Base-by-base conservation (phyloP, 2,113 vertebrate genomes). In the Hyperopisus bebe region DNA sequence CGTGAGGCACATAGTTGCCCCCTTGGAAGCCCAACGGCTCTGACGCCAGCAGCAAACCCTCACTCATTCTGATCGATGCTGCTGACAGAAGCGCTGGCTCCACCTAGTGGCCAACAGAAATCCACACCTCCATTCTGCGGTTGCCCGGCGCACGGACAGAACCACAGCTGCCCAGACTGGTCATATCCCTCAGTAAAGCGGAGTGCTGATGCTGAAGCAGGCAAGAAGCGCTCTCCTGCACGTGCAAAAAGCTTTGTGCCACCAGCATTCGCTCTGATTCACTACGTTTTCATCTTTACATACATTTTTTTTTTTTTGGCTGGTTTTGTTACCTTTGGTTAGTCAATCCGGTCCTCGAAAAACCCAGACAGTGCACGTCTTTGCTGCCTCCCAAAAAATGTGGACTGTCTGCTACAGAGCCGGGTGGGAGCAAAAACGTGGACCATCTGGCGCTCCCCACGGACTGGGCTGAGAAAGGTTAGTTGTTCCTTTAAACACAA, bases 41-140 rank as follows among this genome's bases (percentile, higher is more conserved):
- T 5, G 24, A 21, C 1, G 2, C 82, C 39, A n/a, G 46, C 42
- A n/a, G 80, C 42, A 24, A 51, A 9, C n/a, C 15, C 15, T 39
- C n/a, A 13, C 66, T 74, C 35, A 2, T 19, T 19, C 21, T 17
- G 74, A 42, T 19, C 1, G 35, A 8, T 42, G 74, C 74, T 80
- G 35, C 74, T 42, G 74, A 42, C 35, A 42, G 74, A 80, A 42
- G 74, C 85, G 19, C 24, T 86, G 87, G 86, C 88, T 89, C 91
- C 91, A 47, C 88, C 91, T 93, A 88, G 86, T 91, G 91, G 90
- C 89, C 24, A 82, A 53, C 90, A n/a, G 51, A 50, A 17, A 50
- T 90, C 62, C 62, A 53, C 89, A 82, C 86, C 77, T 83, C 39
- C 74, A 62, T 58, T 58, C 53, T n/a, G 58, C 21, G 42, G 77